These are phyloP conservation scores for Salvelinus alpinus DNA, from an alignment of 2,113 vertebrate species.

Conservation along the genomic window DNA sequence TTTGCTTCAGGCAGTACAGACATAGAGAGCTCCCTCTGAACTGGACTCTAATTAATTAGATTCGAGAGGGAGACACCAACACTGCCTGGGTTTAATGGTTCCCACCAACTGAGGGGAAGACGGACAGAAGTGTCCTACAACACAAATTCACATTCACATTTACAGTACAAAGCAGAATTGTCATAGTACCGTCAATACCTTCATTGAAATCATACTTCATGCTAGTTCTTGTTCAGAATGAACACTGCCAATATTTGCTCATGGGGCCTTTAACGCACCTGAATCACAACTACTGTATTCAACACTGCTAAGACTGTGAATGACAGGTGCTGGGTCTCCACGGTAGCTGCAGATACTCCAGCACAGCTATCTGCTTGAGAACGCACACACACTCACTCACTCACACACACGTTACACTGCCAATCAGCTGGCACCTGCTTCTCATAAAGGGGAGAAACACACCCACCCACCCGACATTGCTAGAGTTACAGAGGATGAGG, in stretches of 20 bases:
- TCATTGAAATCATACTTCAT: too few relatives aligned
- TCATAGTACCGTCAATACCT: too few relatives aligned
- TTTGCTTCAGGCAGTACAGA: neutral
- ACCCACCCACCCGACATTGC: neutral
- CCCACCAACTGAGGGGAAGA: slow-evolving; percentile 37
- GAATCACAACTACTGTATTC: too few relatives aligned
- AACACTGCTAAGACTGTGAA: too few relatives aligned
- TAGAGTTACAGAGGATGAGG: slow-evolving; percentile 3
- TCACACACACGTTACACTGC: too few relatives aligned
- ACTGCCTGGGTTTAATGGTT: slow-evolving; percentile 21
- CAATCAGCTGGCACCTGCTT: slow-evolving; percentile 37
- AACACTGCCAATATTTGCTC: too few relatives aligned
- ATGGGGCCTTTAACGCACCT: too few relatives aligned
- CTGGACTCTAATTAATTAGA: slow-evolving; percentile 46
- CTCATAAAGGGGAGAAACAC: slow-evolving; percentile 15
- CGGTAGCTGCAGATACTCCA: too few relatives aligned
- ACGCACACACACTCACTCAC: too few relatives aligned
- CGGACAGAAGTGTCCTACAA: neutral
- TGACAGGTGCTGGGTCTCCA: too few relatives aligned
- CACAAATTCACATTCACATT: neutral
- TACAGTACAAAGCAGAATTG: neutral
- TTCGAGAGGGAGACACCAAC: slow-evolving; percentile 39
- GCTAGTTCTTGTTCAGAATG: too few relatives aligned
- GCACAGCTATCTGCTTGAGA: too few relatives aligned
- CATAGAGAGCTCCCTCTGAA: neutral